phyloP scores from a whole-genome alignment of 1,140 invertebrate genomes.

The Drosophila pseudoananassae region DNA sequence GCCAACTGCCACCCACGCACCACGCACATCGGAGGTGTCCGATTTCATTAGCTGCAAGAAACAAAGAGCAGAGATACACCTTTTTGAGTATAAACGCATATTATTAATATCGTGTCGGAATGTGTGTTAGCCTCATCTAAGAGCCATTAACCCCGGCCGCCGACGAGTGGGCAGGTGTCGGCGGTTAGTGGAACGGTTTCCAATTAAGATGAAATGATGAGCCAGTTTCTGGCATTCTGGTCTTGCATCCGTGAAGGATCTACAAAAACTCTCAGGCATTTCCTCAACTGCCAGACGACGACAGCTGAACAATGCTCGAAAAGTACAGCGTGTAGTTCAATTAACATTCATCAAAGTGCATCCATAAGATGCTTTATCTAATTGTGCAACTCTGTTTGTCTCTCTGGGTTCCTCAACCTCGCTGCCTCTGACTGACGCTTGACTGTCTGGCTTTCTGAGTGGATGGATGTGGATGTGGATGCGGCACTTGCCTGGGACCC shows the following conservation, averaged over 20 bases:
- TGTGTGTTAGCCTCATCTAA: constrained; percentile 31
- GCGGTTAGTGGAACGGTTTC: neutral
- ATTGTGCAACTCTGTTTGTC: constrained; percentile 61
- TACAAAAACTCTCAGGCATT: constrained; percentile 41
- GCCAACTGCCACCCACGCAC: constrained; percentile 28
- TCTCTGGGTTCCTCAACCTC: constrained; percentile 12
- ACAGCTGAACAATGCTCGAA: constrained; percentile 51
- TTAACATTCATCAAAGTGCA: constrained; percentile 77
- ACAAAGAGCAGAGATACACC: constrained; percentile 18
- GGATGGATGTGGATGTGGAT: constrained; percentile 19
- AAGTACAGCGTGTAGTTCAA: constrained; percentile 61
- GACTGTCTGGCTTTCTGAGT: neutral
- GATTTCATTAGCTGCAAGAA: constrained; percentile 75
- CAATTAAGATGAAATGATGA: constrained; percentile 17
- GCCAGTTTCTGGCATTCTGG: constrained; percentile 25
- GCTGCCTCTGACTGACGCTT: neutral
- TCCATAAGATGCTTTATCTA: constrained; percentile 66
- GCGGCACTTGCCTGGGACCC: constrained; percentile 37
- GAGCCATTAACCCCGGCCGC: constrained; percentile 26
- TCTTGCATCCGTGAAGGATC: constrained; percentile 64
- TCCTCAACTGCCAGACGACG: constrained; percentile 29
- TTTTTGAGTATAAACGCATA: constrained; percentile 29
- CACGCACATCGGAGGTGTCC: constrained; percentile 53
- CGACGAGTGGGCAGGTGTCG: constrained; percentile 34
- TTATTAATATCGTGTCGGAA: constrained; percentile 54